These are phyloP conservation scores for Cygnus buccinator DNA, from an alignment of 2,113 vertebrate genomes.

Conservation along the genomic window DNA sequence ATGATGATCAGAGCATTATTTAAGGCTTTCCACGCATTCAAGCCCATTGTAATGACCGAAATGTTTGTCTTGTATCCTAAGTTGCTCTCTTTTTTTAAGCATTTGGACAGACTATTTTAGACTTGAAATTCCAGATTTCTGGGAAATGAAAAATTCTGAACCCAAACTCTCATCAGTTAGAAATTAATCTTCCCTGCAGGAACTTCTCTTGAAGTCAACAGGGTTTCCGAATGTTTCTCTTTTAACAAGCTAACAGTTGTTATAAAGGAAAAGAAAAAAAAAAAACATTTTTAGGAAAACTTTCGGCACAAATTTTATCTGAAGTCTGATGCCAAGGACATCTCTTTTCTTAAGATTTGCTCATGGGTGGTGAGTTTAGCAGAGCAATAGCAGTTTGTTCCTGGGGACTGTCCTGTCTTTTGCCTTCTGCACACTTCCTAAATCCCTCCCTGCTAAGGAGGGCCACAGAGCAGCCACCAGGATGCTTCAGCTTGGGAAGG, in stretches of 20 bases:
- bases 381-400: background rate
- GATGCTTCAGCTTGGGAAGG: background rate
- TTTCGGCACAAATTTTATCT: background rate
- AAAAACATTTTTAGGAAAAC: background rate
- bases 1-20: background rate
- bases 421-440: background rate
- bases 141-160: background rate
- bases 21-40: background rate
- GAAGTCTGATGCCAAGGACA: background rate
- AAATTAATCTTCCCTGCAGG: background rate
- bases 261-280: background rate
- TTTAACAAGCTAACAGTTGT: background rate
- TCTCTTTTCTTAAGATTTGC: conserved; percentile 2
- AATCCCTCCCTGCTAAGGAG: background rate
- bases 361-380: conserved; percentile 3
- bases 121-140: background rate
- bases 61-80: background rate
- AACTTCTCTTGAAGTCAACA: background rate
- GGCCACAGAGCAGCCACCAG: background rate
- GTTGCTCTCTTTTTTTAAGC: background rate
- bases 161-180: background rate
- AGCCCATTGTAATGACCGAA: background rate
- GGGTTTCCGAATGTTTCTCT: conserved; percentile 1
- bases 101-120: background rate
- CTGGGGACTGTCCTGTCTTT: background rate